Percentiles rank a stretch among this genome's conserved stretches.
Evolutionary conservation across 2,113 vertebrate genomes (phyloP).

Genomic region (Tiliqua scincoides): DNA sequence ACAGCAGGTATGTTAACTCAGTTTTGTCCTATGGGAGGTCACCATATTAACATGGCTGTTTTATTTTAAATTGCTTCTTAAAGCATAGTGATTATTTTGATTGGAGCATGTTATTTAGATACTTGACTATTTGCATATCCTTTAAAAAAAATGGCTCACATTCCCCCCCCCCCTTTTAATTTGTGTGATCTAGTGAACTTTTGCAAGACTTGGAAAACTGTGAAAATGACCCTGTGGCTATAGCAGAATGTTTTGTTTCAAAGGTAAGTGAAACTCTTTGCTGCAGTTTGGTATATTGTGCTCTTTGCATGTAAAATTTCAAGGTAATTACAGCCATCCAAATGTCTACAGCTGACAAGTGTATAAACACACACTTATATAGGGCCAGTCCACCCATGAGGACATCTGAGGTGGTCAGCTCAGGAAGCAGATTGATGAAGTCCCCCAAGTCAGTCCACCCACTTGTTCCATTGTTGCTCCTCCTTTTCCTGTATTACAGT

Average conservation of each 20-base stretch:
- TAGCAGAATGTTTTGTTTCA: constrained; percentile 92
- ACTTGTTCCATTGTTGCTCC: no score
- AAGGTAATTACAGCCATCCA: background rate
- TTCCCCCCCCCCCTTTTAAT: constrained; percentile 40
- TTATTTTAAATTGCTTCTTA: background rate
- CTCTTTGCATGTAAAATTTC: background rate
- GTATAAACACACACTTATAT: background rate
- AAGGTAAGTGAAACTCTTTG: constrained; percentile 84
- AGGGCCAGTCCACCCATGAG: no score
- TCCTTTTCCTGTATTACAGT: no score
- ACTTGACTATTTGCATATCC: background rate
- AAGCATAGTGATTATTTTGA: background rate
- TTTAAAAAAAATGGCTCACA: constrained; percentile 25
- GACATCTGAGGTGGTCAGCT: no score
- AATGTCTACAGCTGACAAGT: constrained; percentile 11
- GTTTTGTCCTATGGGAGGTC: background rate
- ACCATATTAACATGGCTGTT: background rate
- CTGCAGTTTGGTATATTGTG: background rate
- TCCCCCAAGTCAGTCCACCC: no score
- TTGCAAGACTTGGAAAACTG: constrained; percentile 89
- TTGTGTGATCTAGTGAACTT: constrained; percentile 78
- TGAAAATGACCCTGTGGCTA: constrained; percentile 89
- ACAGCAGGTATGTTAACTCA: background rate
- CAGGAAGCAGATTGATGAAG: no score
- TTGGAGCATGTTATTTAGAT: background rate